Conservation (phyloP, 2,113 vertebrate genomes). For the Sakesphorus luctuosus region DNA sequence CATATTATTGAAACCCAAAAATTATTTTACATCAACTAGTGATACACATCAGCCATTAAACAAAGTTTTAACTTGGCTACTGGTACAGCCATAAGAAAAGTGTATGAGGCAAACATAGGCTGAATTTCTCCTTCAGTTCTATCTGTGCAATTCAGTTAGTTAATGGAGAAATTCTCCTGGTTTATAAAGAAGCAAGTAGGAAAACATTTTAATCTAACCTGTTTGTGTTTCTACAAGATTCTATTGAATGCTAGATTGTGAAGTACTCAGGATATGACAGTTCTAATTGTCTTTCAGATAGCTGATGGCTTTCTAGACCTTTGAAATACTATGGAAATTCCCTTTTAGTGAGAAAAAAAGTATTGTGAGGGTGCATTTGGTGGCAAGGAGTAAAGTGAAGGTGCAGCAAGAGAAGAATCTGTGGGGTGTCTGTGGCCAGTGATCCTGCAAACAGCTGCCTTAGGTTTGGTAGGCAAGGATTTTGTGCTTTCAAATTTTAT, state of each 20-base stretch:
- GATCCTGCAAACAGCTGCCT: neutral
- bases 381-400: neutral
- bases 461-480: neutral
- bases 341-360: neutral
- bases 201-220: neutral
- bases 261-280: neutral
- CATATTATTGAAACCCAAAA: neutral
- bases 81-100: neutral
- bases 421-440: neutral
- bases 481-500: neutral
- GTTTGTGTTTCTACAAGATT: neutral
- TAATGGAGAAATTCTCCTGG: neutral
- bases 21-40: neutral
- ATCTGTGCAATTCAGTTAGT: neutral
- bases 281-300: neutral
- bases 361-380: neutral
- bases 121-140: neutral
- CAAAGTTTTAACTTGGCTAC: neutral
- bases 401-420: neutral
- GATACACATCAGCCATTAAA: neutral
- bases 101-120: accelerated
- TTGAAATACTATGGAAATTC: neutral
- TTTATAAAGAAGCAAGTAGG: neutral
- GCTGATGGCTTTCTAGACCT: neutral
- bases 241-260: neutral